Conservation (phyloP, 2,113 vertebrate species). For the Notiomystis cincta region DNA sequence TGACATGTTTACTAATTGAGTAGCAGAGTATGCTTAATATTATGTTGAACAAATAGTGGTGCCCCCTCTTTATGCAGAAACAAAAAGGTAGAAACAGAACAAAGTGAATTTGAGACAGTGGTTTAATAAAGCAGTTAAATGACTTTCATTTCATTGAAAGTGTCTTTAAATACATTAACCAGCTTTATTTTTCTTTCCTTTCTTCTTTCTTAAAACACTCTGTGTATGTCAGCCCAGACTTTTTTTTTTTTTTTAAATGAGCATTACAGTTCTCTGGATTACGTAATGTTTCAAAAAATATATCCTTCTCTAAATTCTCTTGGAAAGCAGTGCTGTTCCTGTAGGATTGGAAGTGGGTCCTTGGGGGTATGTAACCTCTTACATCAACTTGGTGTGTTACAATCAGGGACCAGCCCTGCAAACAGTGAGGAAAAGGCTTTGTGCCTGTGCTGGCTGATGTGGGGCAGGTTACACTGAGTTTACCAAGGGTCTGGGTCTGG, state of each 20-base stretch:
- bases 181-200: constrained; percentile 64
- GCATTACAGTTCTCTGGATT: constrained; percentile 29
- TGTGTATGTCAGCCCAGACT: constrained; percentile 19
- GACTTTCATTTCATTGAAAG: constrained; percentile 68
- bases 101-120: constrained; percentile 61
- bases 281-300: constrained; percentile 13
- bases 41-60: constrained; percentile 75
- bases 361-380: constrained; percentile 20
- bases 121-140: constrained; percentile 68
- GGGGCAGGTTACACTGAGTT: background rate
- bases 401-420: background rate
- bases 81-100: constrained; percentile 16
- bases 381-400: background rate
- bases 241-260: background rate
- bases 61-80: constrained; percentile 49
- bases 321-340: constrained; percentile 18
- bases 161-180: constrained; percentile 67
- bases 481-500: background rate
- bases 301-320: constrained; percentile 28
- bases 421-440: background rate
- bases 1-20: constrained; percentile 98
- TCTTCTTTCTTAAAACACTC: constrained; percentile 45
- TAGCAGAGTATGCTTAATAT: constrained; percentile 85
- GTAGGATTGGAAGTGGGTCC: background rate
- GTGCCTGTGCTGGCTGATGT: background rate